phyloP scores from a whole-genome alignment of 2,113 vertebrate species.

The Cyanoderma ruficeps region DNA sequence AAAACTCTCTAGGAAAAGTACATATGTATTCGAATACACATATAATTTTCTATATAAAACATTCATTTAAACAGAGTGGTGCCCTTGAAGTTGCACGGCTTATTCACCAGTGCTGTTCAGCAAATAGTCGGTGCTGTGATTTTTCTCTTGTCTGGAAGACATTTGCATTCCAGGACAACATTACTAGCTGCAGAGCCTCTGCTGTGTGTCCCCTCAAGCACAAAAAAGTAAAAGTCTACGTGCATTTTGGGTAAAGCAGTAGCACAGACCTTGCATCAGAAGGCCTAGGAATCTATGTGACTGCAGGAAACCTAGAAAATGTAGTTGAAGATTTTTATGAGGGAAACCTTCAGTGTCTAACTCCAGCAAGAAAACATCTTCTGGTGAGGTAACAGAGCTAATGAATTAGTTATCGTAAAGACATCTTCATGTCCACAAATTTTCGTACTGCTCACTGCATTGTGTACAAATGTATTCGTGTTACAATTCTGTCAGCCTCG shows the following conservation, averaged over 20 bases:
- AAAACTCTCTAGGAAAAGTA: not conserved
- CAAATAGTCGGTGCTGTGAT: not conserved
- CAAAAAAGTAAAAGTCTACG: not conserved
- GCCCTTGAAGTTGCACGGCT: not conserved
- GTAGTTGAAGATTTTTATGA: not conserved
- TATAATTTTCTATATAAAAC: not conserved
- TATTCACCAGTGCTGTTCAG: not conserved
- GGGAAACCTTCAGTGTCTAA: not conserved
- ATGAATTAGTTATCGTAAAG: not conserved
- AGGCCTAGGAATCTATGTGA: not conserved
- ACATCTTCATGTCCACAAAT: not conserved
- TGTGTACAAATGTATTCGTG: not conserved
- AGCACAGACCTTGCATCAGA: not conserved
- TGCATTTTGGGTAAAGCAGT: not conserved
- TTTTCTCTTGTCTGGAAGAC: not conserved
- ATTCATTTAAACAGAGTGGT: not conserved
- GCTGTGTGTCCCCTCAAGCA: not conserved
- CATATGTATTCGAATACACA: accelerated
- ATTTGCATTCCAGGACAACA: not conserved
- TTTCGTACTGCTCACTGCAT: not conserved
- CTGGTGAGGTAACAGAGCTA: not conserved
- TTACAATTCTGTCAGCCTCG: not conserved
- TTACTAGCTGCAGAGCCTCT: not conserved
- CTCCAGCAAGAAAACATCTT: not conserved
- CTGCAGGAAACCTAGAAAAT: not conserved